Evolutionary conservation across 2,888 invertebrate species (phyloP).

Genomic region (Amphipoea lucens): DNA sequence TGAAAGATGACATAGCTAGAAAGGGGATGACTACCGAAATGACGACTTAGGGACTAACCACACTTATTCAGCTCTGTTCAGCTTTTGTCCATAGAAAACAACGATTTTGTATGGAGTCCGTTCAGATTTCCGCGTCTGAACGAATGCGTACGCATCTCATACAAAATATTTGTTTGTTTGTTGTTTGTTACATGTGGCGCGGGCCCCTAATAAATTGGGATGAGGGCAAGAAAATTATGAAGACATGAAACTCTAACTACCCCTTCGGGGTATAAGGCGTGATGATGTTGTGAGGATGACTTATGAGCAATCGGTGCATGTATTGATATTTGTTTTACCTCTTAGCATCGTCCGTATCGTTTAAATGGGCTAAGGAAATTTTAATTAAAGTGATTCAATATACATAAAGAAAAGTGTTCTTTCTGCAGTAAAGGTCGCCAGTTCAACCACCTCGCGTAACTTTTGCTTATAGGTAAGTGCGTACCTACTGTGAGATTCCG

Average conservation of each 20-base stretch:
- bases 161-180: too few relatives aligned
- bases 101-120: too few relatives aligned
- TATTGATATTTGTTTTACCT: neutral
- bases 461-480: neutral
- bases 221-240: too few relatives aligned
- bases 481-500: neutral
- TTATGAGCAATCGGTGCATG: neutral
- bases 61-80: too few relatives aligned
- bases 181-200: too few relatives aligned
- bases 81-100: too few relatives aligned
- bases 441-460: slow-evolving; percentile 28
- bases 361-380: neutral
- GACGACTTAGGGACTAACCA: too few relatives aligned
- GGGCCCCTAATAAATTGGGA: neutral
- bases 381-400: neutral
- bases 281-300: neutral
- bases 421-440: slow-evolving; percentile 1
- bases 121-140: too few relatives aligned
- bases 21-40: too few relatives aligned
- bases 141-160: too few relatives aligned
- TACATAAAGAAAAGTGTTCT: slow-evolving; percentile 6
- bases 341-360: neutral
- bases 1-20: neutral
- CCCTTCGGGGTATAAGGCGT: neutral
- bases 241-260: too few relatives aligned